Evolutionary conservation across 2,797 vertebrate species (phyloP), one percentile per base, ranked within the genome.

Genomic region (Aselliscus stoliczkanus): DNA sequence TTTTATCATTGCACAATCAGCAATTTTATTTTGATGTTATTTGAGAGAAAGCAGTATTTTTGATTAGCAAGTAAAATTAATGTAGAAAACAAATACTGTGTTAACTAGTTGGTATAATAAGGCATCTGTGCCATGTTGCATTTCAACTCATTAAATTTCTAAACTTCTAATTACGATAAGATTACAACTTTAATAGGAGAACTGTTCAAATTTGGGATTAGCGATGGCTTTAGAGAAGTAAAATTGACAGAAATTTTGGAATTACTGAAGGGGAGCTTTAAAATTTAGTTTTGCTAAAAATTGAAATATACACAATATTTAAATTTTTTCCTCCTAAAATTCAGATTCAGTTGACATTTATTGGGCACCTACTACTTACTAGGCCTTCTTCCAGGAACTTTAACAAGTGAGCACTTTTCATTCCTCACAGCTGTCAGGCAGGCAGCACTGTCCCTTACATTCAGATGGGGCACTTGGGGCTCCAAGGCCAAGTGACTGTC

Each of bases 11-110:
- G 96, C 97, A 96, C 52, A 90, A 56, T 96, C 95, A 95, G 95
- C 96, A 94, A 94, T 97, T 98, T 97, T 89, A 92, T 97, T 96
- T 97, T 97, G 91, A 96, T 95, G 93, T 97, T 97, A 96, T 97
- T 97, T 97, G 82, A 58, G 85, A 82, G 88, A 95, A 97, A 95
- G 85, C 92, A 93, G 91, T 95, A 95, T 97, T 98, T 97, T 97
- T 97, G 97, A 97, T 98, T 98, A 98, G 97, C 98, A 98, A 98
- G 97, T 97, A 96, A 97, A 97, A 97, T 97, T 92, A 96, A 97
- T 96, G 96, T 95, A 90, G 93, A 96, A 97, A 97, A 96, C 96
- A 97, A 97, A 98, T 95, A 97, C 93, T 73, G 96, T 97, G 98
- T 98, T 96, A 98, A 97, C 98, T 96, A 96, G 96, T 97, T 96